These are phyloP conservation scores for Opisthograptis luteolata DNA, from an alignment of 2,888 invertebrate genomes.

Conservation along the genomic window DNA sequence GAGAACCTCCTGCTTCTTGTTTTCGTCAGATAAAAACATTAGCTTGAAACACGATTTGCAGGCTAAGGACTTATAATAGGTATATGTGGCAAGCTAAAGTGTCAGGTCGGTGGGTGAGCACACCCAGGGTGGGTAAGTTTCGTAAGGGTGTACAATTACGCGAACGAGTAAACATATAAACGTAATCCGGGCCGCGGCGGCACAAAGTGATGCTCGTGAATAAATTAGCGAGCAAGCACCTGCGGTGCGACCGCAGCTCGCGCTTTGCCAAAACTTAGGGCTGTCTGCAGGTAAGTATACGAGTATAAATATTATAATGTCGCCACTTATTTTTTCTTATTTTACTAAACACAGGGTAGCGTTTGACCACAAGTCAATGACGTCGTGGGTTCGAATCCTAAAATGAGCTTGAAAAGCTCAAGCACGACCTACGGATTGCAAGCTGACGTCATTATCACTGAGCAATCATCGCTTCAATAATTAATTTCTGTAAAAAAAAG, in stretches of 20 bases:
- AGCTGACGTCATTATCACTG: too few relatives aligned
- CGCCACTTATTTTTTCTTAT: too few relatives aligned
- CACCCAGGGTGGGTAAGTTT: conserved; percentile 62
- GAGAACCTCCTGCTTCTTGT: too few relatives aligned
- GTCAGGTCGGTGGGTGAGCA: conserved; percentile 16
- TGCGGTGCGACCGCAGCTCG: conserved; percentile 69
- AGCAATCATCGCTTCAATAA: too few relatives aligned
- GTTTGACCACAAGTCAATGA: too few relatives aligned
- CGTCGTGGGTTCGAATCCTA: too few relatives aligned
- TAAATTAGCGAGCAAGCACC: conserved; percentile 76
- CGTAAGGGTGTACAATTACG: conserved; percentile 82
- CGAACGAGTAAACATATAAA: conserved; percentile 82
- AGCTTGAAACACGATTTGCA: background rate
- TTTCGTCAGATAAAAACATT: background rate
- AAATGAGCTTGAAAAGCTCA: too few relatives aligned
- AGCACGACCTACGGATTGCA: too few relatives aligned
- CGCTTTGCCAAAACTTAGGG: conserved; percentile 46
- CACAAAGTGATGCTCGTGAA: conserved; percentile 82
- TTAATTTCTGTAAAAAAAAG: too few relatives aligned
- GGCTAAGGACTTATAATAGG: background rate
- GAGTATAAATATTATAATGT: background rate
- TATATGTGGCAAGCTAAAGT: conserved; percentile 15
- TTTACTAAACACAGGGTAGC: too few relatives aligned
- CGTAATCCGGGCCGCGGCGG: conserved; percentile 82
- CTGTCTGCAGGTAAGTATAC: conserved; percentile 29